Percentiles rank a stretch among this genome's conserved stretches.
Conservation (phyloP, 1,140 invertebrate genomes). For the Drosophila sp. region DNA sequence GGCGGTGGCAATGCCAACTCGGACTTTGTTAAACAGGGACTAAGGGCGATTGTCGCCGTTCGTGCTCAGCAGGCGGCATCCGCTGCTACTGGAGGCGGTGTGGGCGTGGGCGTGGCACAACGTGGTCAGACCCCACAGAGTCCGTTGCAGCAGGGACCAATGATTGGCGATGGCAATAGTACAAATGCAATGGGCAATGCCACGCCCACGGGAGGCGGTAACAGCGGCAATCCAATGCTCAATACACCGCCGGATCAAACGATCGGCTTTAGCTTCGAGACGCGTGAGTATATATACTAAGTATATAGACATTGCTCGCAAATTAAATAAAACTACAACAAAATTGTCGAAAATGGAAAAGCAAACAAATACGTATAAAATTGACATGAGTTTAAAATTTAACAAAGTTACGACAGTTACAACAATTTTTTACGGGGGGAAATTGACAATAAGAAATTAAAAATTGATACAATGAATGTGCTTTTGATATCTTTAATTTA, state of each 20-base stretch:
- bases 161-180: constrained; percentile 69
- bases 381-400: too few species aligned
- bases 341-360: too few species aligned
- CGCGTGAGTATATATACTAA: constrained; percentile 63
- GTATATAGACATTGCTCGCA: not conserved
- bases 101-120: constrained; percentile 50
- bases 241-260: constrained; percentile 81
- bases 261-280: constrained; percentile 80
- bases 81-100: constrained; percentile 62
- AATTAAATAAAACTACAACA: too few species aligned
- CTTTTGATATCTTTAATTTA: too few species aligned
- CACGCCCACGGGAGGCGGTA: constrained; percentile 62
- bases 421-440: too few species aligned
- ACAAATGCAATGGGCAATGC: constrained; percentile 78
- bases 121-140: constrained; percentile 80
- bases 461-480: too few species aligned
- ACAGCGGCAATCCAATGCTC: constrained; percentile 70
- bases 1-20: constrained; percentile 84
- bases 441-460: too few species aligned
- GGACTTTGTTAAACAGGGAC: constrained; percentile 95
- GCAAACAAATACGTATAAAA: too few species aligned
- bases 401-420: too few species aligned
- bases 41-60: constrained; percentile 93
- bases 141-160: constrained; percentile 75
- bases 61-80: constrained; percentile 87